Percentiles rank a stretch among this genome's conserved stretches.
Conservation (phyloP, 92 coral and sea anemone species). For the Scolanthus callimorphus region DNA sequence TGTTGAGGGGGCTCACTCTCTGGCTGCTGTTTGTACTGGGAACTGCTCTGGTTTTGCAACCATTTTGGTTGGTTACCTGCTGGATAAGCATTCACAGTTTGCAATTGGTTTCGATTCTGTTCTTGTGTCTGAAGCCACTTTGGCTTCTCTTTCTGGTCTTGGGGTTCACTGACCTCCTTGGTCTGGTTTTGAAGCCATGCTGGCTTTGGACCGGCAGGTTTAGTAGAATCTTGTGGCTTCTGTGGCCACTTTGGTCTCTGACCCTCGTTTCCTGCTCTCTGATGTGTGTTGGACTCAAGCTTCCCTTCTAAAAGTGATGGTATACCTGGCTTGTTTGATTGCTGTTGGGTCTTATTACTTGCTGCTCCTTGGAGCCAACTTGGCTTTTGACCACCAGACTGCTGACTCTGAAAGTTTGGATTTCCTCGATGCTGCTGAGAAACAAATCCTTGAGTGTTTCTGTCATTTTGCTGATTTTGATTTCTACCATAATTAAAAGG, state of each 20-base stretch:
- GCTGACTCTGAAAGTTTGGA: constrained; percentile 2
- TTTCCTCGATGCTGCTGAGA: background rate
- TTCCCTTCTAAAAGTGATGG: too few relatives aligned
- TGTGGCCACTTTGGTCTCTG: constrained; percentile 5
- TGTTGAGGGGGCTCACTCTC: constrained; percentile 10
- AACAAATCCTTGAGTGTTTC: constrained; percentile 16
- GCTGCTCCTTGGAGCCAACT: background rate
- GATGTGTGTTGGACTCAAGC: background rate
- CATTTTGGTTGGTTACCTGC: too few relatives aligned
- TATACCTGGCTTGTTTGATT: background rate
- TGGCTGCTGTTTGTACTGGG: too few relatives aligned
- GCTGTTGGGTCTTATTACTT: background rate
- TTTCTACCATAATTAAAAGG: background rate
- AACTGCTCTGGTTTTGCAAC: too few relatives aligned
- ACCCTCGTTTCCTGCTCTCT: too few relatives aligned
- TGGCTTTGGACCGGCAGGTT: constrained; percentile 4
- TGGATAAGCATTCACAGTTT: too few relatives aligned
- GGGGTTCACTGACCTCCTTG: too few relatives aligned
- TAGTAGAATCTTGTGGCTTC: background rate
- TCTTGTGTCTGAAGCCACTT: too few relatives aligned
- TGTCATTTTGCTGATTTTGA: constrained; percentile 11
- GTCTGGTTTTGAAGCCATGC: constrained; percentile 4
- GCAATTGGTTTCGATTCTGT: too few relatives aligned
- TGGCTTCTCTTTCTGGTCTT: too few relatives aligned
- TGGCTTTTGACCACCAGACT: constrained; percentile 2